Evolutionary conservation across 1,140 invertebrate species (phyloP), one percentile per base, ranked within the genome.

Genomic region (Chrysomallon squamiferum): DNA sequence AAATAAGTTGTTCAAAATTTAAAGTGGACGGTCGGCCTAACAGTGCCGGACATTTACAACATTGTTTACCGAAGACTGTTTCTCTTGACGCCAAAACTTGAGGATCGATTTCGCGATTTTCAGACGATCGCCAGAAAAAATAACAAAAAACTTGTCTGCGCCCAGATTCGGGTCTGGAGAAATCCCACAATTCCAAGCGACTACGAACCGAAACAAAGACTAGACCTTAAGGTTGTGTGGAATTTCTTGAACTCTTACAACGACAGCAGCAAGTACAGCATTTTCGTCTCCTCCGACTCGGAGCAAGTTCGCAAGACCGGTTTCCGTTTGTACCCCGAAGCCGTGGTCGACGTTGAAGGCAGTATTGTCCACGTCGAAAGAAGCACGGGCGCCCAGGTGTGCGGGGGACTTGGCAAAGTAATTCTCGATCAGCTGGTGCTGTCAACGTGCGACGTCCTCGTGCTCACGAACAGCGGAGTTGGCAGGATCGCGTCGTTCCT

Each of bases 291-390:
- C n/a, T 20, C 45, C 25, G 45, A 68, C 30, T 58, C 66, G 4
- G 27, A 49, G 47, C 30, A 64, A 32, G 58, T 67, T 3, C 47
- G 59, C 5, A 35, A 52, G 11, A 20, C 52, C 27, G 69, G 56
- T 20, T 35, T 35, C 32, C 27, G 35, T 27, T 20, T 18, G 49
- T 71, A 68, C 57, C 38, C 65, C 3, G 3, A 32, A 2, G 27
- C 33, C 30, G 58, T 62, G n/a, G 15, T 71, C 41, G 38, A 61
- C 7, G 47, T 54, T 9, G 27, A 38, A 52, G 69, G 65, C 30
- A 38, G 35, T 9, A 68, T 71, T 22, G 49, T 56, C 30, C 69
- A 71, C 47, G 61, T 68, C 13, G 69, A 71, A 45, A 68, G 54
- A 29, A 61, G 43, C 33, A 30, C 20, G 13, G 59, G 52, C 38